Evolutionary conservation across 2,113 vertebrate genomes (phyloP).

Genomic region (Paralichthys olivaceus): DNA sequence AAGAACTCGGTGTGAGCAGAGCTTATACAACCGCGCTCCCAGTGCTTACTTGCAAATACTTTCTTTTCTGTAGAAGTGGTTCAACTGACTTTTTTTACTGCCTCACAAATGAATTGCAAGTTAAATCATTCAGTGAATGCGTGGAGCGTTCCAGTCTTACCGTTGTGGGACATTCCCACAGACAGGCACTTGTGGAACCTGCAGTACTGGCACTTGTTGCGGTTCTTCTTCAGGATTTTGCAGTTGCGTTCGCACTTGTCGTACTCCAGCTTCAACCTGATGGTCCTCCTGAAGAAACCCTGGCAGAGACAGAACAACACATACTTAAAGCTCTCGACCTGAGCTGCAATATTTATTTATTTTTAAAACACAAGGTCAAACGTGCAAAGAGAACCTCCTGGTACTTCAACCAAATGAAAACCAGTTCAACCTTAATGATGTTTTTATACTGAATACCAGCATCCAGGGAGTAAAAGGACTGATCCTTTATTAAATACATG

Average conservation of each 20-base stretch:
- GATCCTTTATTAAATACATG: background rate
- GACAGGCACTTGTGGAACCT: slow-evolving; percentile 97
- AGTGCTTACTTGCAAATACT: background rate
- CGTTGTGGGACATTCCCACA: slow-evolving; percentile 98
- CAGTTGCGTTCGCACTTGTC: slow-evolving; percentile 92
- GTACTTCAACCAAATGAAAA: no score
- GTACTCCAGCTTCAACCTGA: slow-evolving; percentile 93
- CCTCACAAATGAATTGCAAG: background rate
- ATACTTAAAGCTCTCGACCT: slow-evolving; percentile 22
- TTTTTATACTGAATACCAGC: no score
- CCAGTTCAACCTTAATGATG: background rate
- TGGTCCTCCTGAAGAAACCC: slow-evolving; percentile 97
- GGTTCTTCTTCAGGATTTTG: slow-evolving; percentile 98
- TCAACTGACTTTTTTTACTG: background rate
- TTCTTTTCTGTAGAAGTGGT: background rate
- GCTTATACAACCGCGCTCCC: slow-evolving; percentile 2
- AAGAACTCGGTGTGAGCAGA: background rate
- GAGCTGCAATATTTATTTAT: no score
- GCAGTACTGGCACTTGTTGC: slow-evolving; percentile 98
- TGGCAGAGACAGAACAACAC: slow-evolving; percentile 61
- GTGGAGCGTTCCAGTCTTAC: slow-evolving; percentile 74
- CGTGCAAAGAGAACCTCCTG: background rate
- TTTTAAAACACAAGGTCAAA: no score
- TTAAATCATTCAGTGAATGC: background rate
- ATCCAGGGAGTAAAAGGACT: background rate